phyloP scores from a whole-genome alignment of 2,113 vertebrate genomes.

The Phaetusa simplex region DNA sequence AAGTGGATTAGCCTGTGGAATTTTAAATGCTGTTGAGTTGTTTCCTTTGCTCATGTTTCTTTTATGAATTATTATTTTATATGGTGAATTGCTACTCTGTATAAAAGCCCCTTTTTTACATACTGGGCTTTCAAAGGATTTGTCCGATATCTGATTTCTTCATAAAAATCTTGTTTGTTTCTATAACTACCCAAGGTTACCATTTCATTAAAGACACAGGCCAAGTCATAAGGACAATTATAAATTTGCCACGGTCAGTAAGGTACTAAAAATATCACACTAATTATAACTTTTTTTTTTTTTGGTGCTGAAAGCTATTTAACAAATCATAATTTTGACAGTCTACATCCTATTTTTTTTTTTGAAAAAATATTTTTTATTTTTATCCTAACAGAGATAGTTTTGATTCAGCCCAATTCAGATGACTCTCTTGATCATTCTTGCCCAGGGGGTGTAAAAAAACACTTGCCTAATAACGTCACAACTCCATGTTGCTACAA shows the following conservation, averaged over 20 bases:
- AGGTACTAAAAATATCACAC: constrained; percentile 54
- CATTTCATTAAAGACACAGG: constrained; percentile 69
- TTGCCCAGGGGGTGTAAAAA: neutral
- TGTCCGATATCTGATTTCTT: constrained; percentile 75
- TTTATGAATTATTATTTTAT: constrained; percentile 90
- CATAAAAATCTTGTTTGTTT: constrained; percentile 78
- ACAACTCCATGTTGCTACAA: neutral
- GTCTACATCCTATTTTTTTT: neutral
- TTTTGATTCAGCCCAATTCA: neutral
- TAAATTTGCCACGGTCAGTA: constrained; percentile 53
- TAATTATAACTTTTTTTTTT: neutral
- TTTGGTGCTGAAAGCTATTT: neutral
- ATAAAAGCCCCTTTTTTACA: constrained; percentile 83
- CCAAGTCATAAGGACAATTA: constrained; percentile 37
- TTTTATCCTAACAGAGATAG: neutral
- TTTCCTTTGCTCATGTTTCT: constrained; percentile 90
- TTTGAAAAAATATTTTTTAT: neutral
- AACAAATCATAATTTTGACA: neutral
- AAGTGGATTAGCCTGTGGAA: constrained; percentile 83
- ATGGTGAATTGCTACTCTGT: constrained; percentile 80
- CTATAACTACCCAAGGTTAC: constrained; percentile 53
- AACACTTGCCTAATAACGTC: neutral
- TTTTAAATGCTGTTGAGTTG: constrained; percentile 82
- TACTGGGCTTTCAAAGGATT: constrained; percentile 76
- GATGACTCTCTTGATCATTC: neutral